These are phyloP conservation scores for Acleris sparsana DNA, from an alignment of 2,888 invertebrate species.

Conservation along the genomic window DNA sequence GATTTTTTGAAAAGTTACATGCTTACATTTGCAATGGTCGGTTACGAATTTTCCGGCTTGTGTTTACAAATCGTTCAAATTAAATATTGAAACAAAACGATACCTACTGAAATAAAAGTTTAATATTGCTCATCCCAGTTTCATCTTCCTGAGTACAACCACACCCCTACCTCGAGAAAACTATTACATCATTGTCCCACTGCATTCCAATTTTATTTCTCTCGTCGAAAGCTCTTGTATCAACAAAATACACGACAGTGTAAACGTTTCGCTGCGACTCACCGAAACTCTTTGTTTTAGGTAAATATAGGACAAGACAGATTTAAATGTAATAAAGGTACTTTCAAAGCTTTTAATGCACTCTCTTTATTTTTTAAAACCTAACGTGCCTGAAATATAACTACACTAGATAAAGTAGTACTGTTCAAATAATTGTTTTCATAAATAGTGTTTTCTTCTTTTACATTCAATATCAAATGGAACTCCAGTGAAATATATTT, in stretches of 20 bases:
- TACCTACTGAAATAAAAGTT: background rate
- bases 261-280: constrained; percentile 33
- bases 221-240: constrained; percentile 36
- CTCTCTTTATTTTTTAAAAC: too few species aligned
- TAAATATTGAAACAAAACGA: too few species aligned
- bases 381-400: too few species aligned
- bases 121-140: background rate
- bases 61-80: too few species aligned
- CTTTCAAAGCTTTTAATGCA: background rate
- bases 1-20: too few species aligned
- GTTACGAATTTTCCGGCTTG: too few species aligned
- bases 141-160: constrained; percentile 50
- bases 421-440: too few species aligned
- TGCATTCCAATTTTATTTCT: constrained; percentile 56
- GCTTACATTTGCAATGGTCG: too few species aligned
- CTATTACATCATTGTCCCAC: constrained; percentile 70
- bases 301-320: constrained; percentile 29
- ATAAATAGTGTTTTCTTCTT: background rate
- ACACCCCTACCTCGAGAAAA: constrained; percentile 58
- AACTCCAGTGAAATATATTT: constrained; percentile 32
- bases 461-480: constrained; percentile 20
- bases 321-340: constrained; percentile 28
- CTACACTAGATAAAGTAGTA: too few species aligned
- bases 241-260: constrained; percentile 37
- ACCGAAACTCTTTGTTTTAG: constrained; percentile 35